A percentile compares a stretch with the other conserved stretches of the same genome.
phyloP scores from a whole-genome alignment of 1,140 invertebrate species.

The Eumeta japonica region DNA sequence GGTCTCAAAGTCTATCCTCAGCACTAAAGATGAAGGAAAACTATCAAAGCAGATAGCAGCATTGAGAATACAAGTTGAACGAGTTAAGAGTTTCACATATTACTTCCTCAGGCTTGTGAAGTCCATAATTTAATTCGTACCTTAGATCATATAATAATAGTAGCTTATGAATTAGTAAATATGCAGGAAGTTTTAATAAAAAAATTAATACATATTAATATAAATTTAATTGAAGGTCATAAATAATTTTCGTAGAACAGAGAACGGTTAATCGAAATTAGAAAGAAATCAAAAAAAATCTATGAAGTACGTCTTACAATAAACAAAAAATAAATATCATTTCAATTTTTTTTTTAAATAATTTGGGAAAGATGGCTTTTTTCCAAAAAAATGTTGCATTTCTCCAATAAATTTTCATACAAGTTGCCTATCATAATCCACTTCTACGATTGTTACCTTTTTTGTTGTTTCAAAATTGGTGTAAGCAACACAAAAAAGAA shows the following conservation, averaged over 20 bases:
- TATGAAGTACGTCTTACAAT: no score
- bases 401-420: background rate
- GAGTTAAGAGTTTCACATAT: constrained; percentile 1
- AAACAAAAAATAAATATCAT: no score
- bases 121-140: background rate
- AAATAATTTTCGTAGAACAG: no score
- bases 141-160: background rate
- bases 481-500: background rate
- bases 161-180: background rate
- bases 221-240: background rate
- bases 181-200: background rate
- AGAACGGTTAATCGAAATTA: no score
- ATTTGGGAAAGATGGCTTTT: background rate
- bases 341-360: background rate
- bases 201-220: background rate
- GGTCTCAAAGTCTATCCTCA: no score
- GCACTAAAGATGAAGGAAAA: background rate
- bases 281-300: no score
- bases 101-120: background rate
- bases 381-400: background rate
- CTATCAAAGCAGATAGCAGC: background rate
- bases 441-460: background rate
- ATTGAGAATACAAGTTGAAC: background rate
- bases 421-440: background rate
- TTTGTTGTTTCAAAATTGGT: background rate